Conservation (phyloP, 2,797 vertebrate genomes). For the Labroides dimidiatus region DNA sequence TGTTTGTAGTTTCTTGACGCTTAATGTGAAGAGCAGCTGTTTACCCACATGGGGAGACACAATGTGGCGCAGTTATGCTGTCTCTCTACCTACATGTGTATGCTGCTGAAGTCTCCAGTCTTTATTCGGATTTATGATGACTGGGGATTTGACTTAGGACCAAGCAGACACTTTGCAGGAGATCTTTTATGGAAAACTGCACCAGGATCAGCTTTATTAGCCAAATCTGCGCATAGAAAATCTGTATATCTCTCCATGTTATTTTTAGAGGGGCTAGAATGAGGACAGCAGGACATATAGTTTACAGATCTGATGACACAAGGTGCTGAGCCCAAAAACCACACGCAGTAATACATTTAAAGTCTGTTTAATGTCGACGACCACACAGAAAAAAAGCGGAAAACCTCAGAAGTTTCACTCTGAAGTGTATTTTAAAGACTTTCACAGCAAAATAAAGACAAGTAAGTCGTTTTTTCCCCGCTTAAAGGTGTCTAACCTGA, state of each 20-base stretch:
- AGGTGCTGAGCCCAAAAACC: neutral
- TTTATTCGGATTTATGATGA: neutral
- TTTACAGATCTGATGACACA: too few species aligned
- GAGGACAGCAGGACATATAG: too few species aligned
- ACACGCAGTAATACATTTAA: neutral
- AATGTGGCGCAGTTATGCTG: constrained; percentile 29
- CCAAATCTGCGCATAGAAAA: too few species aligned
- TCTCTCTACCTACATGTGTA: constrained; percentile 3
- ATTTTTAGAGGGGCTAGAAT: too few species aligned
- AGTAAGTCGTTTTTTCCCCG: neutral
- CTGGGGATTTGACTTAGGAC: neutral
- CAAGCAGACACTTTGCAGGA: neutral
- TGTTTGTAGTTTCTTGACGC: constrained; percentile 11
- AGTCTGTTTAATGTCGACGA: neutral
- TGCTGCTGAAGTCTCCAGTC: neutral
- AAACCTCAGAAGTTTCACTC: neutral
- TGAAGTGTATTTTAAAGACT: neutral
- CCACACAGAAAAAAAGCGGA: neutral
- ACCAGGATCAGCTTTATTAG: too few species aligned
- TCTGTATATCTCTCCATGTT: too few species aligned
- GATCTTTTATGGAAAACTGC: neutral
- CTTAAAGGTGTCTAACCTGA: constrained; percentile 46
- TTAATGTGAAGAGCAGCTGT: constrained; percentile 52
- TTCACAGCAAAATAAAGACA: neutral
- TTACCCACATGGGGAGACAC: constrained; percentile 21